Base-by-base conservation (phyloP, 2,888 invertebrate genomes). In the Lasioglossum oenotherae region DNA sequence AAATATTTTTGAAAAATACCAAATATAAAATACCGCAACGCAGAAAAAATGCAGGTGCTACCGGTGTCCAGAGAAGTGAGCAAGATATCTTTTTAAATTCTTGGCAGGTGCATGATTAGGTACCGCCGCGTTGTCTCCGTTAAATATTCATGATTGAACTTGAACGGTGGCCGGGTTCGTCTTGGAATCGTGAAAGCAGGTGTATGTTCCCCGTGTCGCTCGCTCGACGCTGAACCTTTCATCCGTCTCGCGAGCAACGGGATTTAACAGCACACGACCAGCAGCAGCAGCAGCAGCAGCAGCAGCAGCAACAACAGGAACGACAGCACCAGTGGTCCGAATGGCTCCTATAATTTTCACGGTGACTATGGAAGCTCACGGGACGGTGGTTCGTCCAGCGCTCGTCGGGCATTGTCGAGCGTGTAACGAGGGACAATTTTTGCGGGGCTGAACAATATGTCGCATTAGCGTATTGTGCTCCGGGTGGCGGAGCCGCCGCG, bases 401-500 rank as follows among this genome's bases (percentile, higher is more conserved):
- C 10, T 53, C 46, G 73, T 23, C 31, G 19, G 73, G 35, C 69
- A 74, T 78, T 84, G 80, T 87, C 71, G 76, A 89, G 71, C 87
- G 85, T 74, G 89, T 95, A 95, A 95, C 95, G 94, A 94, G 94
- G 93, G 92, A 91, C 94, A 94, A 94, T 95, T 95, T 95, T 95
- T 95, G 88, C 92, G 81, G 85, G 75, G 89, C 83, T 93, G 95
- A 94, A 95, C 95, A 95, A 95, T 95, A 92, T 92, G 94, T 91
- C 92, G 94, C 95, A 95, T 95, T 95, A 95, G 95, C 90, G 94
- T 89, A 94, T 94, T 94, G 94, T 94, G 87, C 88, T 49, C 60
- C 27, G 27, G 27, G 60, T 31, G 67, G 67, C 35, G 31, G 64
- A 81, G 81, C 74, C 74, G n/a, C 38, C 38, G 46, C 76, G 76